These are phyloP conservation scores for Leptopilina boulardi DNA, from an alignment of 1,140 invertebrate genomes.

Conservation along the genomic window DNA sequence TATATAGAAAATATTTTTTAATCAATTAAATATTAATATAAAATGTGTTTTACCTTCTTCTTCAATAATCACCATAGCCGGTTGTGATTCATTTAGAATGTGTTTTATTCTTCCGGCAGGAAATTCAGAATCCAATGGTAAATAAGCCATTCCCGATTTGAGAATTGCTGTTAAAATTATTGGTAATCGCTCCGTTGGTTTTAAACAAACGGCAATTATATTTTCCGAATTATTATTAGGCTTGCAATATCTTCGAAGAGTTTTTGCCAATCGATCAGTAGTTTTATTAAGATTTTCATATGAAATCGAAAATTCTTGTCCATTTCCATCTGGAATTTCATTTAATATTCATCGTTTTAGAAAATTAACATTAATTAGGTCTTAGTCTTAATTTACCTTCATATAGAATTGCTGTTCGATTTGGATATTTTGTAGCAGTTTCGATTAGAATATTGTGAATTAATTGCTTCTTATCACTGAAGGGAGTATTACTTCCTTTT, in stretches of 20 bases:
- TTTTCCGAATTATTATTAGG: conserved; percentile 78
- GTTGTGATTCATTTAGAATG: conserved; percentile 85
- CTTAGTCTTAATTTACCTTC: conserved; percentile 70
- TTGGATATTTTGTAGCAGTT: conserved; percentile 63
- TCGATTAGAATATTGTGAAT: conserved; percentile 78
- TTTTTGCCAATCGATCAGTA: conserved; percentile 79
- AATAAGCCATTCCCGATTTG: conserved; percentile 89
- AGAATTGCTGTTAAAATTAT: conserved; percentile 83
- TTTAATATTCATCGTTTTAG: background rate
- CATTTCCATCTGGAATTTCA: conserved; percentile 70
- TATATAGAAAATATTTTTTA: background rate
- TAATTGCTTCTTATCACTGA: conserved; percentile 66
- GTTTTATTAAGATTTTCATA: conserved; percentile 79
- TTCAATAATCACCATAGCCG: conserved; percentile 83
- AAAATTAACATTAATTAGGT: conserved; percentile 2
- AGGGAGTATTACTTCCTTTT: conserved; percentile 74
- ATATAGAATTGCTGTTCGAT: conserved; percentile 77
- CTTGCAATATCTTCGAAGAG: conserved; percentile 74
- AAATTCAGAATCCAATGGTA: conserved; percentile 87
- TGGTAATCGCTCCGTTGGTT: conserved; percentile 84
- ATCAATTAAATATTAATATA: background rate
- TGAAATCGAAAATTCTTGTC: conserved; percentile 69
- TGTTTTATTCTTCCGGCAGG: conserved; percentile 85
- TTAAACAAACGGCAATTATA: conserved; percentile 86
- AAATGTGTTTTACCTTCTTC: conserved; percentile 59